These are phyloP conservation scores for Liasis olivaceus DNA, from an alignment of 2,797 vertebrate genomes.

Conservation along the genomic window DNA sequence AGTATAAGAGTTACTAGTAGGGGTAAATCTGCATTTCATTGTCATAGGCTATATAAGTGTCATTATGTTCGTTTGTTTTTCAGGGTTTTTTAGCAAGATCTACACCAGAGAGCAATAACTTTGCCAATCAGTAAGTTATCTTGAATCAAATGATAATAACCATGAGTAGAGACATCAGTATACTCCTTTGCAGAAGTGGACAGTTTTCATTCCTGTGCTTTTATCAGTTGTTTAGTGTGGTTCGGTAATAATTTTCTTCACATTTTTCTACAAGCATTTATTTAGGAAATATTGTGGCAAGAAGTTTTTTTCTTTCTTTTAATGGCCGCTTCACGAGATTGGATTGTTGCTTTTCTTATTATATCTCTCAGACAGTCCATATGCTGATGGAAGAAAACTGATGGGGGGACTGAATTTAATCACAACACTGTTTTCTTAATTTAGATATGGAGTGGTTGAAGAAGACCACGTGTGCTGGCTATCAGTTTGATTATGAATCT, in stretches of 20 bases:
- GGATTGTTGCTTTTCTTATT: neutral
- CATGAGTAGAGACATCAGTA: neutral
- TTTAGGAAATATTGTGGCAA: neutral
- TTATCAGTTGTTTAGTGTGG: neutral
- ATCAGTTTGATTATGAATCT: neutral
- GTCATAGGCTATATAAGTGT: neutral
- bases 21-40: neutral
- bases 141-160: neutral
- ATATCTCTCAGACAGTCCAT: neutral
- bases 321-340: neutral
- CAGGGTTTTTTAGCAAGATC: constrained; percentile 57
- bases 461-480: neutral
- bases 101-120: constrained; percentile 28
- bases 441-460: neutral
- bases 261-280: neutral
- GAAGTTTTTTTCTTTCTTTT: neutral
- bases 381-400: neutral
- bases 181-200: neutral
- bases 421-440: neutral
- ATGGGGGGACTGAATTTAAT: neutral
- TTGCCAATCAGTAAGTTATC: constrained; percentile 64
- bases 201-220: neutral
- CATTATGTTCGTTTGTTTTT: constrained; percentile 30
- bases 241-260: neutral
- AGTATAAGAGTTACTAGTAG: neutral